Evolutionary conservation across 2,113 vertebrate species (phyloP), one percentile per base, ranked within the genome.

Genomic region (Toxotes jaculatrix): DNA sequence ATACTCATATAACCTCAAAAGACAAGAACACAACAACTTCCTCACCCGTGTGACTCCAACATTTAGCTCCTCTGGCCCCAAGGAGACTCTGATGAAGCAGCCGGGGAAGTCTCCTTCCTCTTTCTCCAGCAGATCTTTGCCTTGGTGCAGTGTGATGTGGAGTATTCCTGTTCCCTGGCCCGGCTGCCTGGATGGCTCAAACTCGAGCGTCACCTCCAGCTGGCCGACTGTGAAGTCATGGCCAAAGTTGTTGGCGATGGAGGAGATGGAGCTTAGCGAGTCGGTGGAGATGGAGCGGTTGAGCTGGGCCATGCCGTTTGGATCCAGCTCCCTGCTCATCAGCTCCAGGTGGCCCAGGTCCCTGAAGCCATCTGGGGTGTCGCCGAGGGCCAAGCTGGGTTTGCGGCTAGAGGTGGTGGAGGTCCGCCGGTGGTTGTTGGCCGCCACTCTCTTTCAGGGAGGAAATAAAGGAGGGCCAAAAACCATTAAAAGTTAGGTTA

Each of bases 211-310:
- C 77, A 98, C 97, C 93, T 99, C 98, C 91, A 99, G 94, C 95
- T 99, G 98, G 61, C 98, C 98, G 60, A 99, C 96, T 0, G 96
- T 97, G 94, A 96, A 96, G 83, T 99, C 98, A 47, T 98, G 97
- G 83, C 98, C 98, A 0, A 99, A 99, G 86, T 96, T 99, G 91
- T 99, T 97, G 78, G 96, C 97, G 62, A 99, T 95, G 32, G 98
- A 99, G 47, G 98, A 99, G 93, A 99, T 92, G 79, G 97, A 99
- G 93, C 96, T 97, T 84, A 99, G 96, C 0, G 98, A 99, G 90
- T 99, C 98, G 0, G 96, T 97, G 0, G 98, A 99, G 79, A 97
- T 77, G 40, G 98, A 99, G 27, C 96, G 97, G 82, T 95, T 96
- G 78, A 99, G 79, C 36, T 95, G 93, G 42, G 77, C 87, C n/a